Conservation (phyloP, 2,113 vertebrate species). For the Arothron firmamentum region DNA sequence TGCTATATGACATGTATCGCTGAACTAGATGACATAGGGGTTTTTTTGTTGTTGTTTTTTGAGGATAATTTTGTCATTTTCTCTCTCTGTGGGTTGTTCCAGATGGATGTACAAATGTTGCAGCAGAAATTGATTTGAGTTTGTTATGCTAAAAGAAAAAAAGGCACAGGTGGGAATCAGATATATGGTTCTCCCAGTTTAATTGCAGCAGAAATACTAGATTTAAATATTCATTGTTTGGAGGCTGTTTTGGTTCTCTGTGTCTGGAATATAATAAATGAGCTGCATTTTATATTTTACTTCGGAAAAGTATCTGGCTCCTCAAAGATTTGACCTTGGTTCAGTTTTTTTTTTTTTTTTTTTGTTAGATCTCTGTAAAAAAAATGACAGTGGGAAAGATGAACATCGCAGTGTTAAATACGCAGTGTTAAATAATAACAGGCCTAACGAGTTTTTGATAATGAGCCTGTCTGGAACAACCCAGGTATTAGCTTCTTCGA, state of each 20-base stretch:
- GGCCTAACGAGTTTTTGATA: neutral
- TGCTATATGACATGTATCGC: conserved; percentile 78
- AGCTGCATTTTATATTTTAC: conserved; percentile 2
- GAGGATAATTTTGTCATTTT: conserved; percentile 47
- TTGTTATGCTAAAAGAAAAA: neutral
- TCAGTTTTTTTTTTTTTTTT: neutral
- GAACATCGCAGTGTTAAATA: no score
- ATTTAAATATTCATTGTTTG: neutral
- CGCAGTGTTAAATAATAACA: no score
- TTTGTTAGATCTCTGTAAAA: no score
- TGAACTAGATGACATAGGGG: conserved; percentile 72
- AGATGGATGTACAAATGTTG: conserved; percentile 31
- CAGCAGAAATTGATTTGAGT: conserved; percentile 3
- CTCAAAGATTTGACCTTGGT: neutral
- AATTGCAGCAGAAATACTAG: neutral
- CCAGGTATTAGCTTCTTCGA: conserved; percentile 68
- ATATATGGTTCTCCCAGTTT: neutral
- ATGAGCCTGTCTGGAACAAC: conserved; percentile 67
- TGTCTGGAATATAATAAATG: neutral
- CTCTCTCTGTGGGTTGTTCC: conserved; percentile 71
- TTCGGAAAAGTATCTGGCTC: no score
- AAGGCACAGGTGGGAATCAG: neutral
- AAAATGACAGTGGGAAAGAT: no score
- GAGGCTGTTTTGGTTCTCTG: neutral
- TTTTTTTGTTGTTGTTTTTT: conserved; percentile 17